These are phyloP conservation scores for Phoxinus dragarum DNA, from an alignment of 2,797 vertebrate species.

Conservation along the genomic window DNA sequence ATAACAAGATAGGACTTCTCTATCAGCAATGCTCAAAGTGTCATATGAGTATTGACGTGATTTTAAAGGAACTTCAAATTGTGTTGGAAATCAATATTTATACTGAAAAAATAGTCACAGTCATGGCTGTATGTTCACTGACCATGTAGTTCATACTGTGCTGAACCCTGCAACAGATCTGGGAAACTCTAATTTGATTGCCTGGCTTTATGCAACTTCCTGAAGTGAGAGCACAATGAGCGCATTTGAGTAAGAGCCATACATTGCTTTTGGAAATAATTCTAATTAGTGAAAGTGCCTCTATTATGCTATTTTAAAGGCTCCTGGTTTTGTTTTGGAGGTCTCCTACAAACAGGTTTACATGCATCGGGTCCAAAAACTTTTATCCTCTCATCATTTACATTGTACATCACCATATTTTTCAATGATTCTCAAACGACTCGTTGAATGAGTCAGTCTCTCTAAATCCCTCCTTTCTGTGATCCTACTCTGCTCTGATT, in stretches of 20 bases:
- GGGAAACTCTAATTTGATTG: not conserved
- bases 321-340: too few relatives aligned
- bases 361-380: too few relatives aligned
- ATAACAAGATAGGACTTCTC: not conserved
- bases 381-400: too few relatives aligned
- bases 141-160: not conserved
- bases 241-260: not conserved
- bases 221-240: not conserved
- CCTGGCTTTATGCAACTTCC: not conserved
- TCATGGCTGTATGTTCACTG: not conserved
- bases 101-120: not conserved
- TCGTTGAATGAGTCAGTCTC: too few relatives aligned
- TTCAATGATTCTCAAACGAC: too few relatives aligned
- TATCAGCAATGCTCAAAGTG: not conserved
- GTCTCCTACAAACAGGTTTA: too few relatives aligned
- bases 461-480: too few relatives aligned
- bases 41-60: not conserved
- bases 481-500: too few relatives aligned
- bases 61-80: not conserved
- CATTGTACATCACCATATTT: too few relatives aligned
- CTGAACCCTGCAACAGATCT: not conserved
- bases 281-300: not conserved
- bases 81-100: conserved; percentile 7
- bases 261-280: not conserved
- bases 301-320: too few relatives aligned